Base-by-base conservation (phyloP, 2,113 vertebrate genomes). In the Porphyrio hochstetteri region DNA sequence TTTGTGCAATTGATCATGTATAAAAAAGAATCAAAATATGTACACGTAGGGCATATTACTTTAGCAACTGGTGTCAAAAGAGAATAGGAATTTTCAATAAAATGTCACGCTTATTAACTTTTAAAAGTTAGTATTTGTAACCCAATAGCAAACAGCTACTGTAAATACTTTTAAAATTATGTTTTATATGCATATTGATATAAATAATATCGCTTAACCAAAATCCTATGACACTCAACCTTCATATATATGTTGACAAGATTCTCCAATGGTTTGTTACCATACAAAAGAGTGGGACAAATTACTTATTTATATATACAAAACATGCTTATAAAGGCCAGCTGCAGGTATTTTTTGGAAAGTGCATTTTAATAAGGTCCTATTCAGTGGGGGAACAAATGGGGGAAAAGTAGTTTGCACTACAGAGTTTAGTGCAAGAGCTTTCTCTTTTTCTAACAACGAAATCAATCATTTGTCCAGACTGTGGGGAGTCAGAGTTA, bases 391-490 rank as follows among this genome's bases (percentile, higher is more conserved):
- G 50, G 95, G 97, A 98, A 98, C 98, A 98, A 98, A 98, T 97
- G 97, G 96, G 82, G 92, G 56, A 97, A 97, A 97, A 98, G 97
- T 97, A 97, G 97, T 98, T 98, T 98, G 98, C 98, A 98, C 98
- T 98, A 98, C 97, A 98, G 98, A 98, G 98, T 98, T 98, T 97
- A 97, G 97, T 91, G 92, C 97, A 82, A 97, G 97, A 97, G 97
- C 97, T 97, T 96, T 98, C 97, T 97, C 96, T 97, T 97, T 97
- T 98, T 97, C 97, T 97, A 97, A 97, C 97, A 98, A 98, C 97
- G 92, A 98, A 98, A 99, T 99, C 98, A 98, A 98, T 99, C 98
- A 98, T 98, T 98, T 98, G 98, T 98, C 98, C 97, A 98, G 98
- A 98, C 97, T 98, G 97, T 98, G 97, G 97, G 98, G 98, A 98